Conservation (phyloP, 1,140 invertebrate species). For the Trichonephila clavipes region DNA sequence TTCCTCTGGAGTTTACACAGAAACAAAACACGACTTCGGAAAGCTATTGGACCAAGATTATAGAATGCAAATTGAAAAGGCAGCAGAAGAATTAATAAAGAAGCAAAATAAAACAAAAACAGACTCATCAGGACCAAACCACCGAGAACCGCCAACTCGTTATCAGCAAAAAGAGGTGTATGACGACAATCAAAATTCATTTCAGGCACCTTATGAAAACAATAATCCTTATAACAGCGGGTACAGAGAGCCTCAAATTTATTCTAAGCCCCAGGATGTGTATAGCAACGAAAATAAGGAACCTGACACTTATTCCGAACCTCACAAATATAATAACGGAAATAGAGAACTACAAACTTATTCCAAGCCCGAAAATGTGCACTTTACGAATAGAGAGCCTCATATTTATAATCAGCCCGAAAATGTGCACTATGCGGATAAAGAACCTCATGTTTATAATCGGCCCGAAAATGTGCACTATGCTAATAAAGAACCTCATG, state of each 20-base stretch:
- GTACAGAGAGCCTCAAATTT: background rate
- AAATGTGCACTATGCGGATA: no score
- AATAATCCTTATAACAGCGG: background rate
- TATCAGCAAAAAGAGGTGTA: background rate
- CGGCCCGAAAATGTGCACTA: no score
- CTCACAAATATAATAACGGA: background rate
- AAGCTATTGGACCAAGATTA: conserved; percentile 38
- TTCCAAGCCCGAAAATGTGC: background rate
- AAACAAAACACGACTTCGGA: conserved; percentile 38
- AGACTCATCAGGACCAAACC: background rate
- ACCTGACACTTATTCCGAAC: background rate
- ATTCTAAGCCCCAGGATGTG: background rate
- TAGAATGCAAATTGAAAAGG: conserved; percentile 27
- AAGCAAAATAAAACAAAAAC: background rate
- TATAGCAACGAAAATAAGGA: background rate
- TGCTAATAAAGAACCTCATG: no score
- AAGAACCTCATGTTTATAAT: no score
- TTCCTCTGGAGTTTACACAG: background rate
- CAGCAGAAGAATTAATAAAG: conserved; percentile 56
- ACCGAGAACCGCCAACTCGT: background rate
- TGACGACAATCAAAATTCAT: background rate
- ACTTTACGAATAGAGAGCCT: no score
- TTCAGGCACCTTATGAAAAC: background rate
- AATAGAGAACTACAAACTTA: background rate
- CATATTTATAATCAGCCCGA: no score